Conservation (phyloP, 2,113 vertebrate species). For the Corythornis cristatus region DNA sequence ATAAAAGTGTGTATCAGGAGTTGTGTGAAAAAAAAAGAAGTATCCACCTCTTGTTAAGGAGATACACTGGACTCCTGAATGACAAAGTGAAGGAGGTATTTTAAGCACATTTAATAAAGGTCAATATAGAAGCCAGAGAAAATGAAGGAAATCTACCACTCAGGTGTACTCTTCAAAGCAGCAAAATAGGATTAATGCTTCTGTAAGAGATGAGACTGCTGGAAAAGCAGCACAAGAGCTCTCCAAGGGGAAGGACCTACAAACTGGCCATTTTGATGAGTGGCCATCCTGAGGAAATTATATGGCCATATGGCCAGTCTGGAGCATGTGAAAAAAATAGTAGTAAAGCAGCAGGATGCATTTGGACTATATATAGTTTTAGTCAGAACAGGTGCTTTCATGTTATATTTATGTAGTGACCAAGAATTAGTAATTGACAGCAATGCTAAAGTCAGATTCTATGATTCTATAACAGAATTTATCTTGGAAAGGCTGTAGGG, state of each 20-base stretch:
- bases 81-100: neutral
- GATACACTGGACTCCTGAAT: neutral
- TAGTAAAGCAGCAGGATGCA: constrained; percentile 21
- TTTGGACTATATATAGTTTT: constrained; percentile 7
- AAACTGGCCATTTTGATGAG: neutral
- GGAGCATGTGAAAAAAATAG: constrained; percentile 27
- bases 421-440: neutral
- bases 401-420: neutral
- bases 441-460: neutral
- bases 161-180: neutral
- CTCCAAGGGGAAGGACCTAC: neutral
- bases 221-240: neutral
- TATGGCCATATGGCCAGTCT: constrained; percentile 45
- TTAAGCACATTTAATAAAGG: neutral
- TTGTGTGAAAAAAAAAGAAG: neutral
- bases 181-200: neutral
- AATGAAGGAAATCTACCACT: neutral
- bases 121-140: neutral
- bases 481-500: neutral
- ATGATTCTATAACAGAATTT: neutral
- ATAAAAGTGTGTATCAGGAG: neutral
- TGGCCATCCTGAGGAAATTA: constrained; percentile 5
- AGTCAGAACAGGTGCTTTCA: constrained; percentile 16
- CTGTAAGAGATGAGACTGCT: neutral
- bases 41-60: neutral